A percentile compares a stretch with the other conserved stretches of the same genome.
Evolutionary conservation across 1,140 invertebrate species (phyloP).

Genomic region (Holotrichia oblita): DNA sequence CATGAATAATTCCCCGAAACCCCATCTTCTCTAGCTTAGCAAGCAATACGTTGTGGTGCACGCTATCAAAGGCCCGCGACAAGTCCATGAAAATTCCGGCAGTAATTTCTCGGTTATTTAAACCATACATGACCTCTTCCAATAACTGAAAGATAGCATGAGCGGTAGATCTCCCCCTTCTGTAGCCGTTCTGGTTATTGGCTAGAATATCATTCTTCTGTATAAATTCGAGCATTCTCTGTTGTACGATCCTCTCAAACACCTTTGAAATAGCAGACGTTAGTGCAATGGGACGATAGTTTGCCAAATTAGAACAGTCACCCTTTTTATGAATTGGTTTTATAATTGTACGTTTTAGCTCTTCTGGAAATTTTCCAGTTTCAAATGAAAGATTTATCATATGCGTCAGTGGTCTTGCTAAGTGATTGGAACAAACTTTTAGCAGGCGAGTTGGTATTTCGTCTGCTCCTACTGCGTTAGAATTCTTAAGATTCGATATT

Average conservation of each 20-base stretch:
- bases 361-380: constrained; percentile 39
- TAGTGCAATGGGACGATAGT: constrained; percentile 52
- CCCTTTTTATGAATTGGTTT: constrained; percentile 47
- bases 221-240: neutral
- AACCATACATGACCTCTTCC: neutral
- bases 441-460: constrained; percentile 43
- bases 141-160: constrained; percentile 9
- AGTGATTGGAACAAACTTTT: constrained; percentile 43
- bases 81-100: constrained; percentile 37
- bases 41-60: constrained; percentile 52
- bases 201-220: neutral
- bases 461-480: constrained; percentile 48
- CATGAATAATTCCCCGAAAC: constrained; percentile 46
- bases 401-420: constrained; percentile 42
- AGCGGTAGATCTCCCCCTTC: constrained; percentile 13
- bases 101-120: constrained; percentile 2
- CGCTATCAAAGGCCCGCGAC: constrained; percentile 53
- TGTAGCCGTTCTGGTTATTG: constrained; percentile 13
- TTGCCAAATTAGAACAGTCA: constrained; percentile 45
- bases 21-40: constrained; percentile 52
- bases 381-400: constrained; percentile 36
- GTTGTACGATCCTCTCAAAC: constrained; percentile 13
- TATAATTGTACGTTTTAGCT: constrained; percentile 41
- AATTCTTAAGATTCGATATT: neutral
- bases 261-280: constrained; percentile 12